These are phyloP conservation scores for Batillaria attramentaria DNA, from an alignment of 1,140 invertebrate species.

Conservation along the genomic window DNA sequence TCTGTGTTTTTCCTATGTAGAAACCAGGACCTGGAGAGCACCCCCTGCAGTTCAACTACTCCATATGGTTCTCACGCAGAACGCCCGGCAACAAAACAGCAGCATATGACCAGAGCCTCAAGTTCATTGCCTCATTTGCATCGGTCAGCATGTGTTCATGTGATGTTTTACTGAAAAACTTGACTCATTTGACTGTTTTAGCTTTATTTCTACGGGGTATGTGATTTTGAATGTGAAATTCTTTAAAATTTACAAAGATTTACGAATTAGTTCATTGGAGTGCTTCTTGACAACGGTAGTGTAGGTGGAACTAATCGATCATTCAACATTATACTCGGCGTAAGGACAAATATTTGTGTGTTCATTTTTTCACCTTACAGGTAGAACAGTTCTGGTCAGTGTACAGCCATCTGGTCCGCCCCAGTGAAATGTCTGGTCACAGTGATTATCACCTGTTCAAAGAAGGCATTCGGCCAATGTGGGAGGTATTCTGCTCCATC, in stretches of 20 bases:
- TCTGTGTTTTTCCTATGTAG: conserved; percentile 40
- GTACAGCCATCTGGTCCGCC: conserved; percentile 90
- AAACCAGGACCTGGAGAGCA: conserved; percentile 81
- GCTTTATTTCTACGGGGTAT: background rate
- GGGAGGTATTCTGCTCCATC: too few relatives aligned
- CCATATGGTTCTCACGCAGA: conserved; percentile 90
- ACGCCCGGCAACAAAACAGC: conserved; percentile 76
- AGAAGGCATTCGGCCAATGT: conserved; percentile 98
- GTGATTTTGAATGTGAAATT: background rate
- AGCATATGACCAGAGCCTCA: conserved; percentile 83
- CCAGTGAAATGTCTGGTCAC: conserved; percentile 84
- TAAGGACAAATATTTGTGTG: too few relatives aligned
- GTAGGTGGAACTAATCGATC: too few relatives aligned
- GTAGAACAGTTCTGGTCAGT: conserved; percentile 98
- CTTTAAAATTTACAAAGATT: too few relatives aligned
- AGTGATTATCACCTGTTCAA: conserved; percentile 98
- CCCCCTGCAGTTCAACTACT: conserved; percentile 90
- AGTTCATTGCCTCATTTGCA: conserved; percentile 80
- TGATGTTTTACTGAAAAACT: background rate
- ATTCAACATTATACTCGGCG: too few relatives aligned
- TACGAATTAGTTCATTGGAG: too few relatives aligned
- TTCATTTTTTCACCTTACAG: conserved; percentile 61
- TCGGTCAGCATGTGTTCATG: conserved; percentile 68
- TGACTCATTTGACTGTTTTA: background rate
- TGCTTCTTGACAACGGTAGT: too few relatives aligned